These are phyloP conservation scores for Lacerta viridis DNA, from an alignment of 2,797 vertebrate species.

Conservation along the genomic window DNA sequence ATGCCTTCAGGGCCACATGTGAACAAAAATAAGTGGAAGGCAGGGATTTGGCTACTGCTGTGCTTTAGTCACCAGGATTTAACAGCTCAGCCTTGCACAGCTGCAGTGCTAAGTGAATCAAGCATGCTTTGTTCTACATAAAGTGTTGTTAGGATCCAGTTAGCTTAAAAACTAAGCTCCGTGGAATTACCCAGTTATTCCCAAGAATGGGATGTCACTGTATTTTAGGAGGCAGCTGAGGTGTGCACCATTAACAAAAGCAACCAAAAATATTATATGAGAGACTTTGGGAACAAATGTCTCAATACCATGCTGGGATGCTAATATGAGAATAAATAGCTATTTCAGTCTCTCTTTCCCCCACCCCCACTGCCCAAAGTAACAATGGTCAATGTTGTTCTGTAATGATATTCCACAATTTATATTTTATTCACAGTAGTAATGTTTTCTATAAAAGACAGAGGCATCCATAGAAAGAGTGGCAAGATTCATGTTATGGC, in stretches of 20 bases:
- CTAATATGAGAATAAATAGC: not conserved
- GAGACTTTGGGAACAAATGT: not conserved
- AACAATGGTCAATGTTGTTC: no score
- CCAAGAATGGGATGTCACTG: not conserved
- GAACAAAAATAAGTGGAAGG: not conserved
- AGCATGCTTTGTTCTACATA: not conserved
- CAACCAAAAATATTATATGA: not conserved
- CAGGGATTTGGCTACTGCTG: not conserved
- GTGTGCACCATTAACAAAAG: not conserved
- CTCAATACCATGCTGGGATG: not conserved
- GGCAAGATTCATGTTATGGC: not conserved
- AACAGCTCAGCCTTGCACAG: not conserved
- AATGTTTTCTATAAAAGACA: not conserved
- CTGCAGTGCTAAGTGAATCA: not conserved
- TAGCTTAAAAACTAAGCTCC: not conserved
- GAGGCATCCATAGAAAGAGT: not conserved
- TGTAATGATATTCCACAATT: not conserved
- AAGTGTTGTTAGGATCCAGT: not conserved
- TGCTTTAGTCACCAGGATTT: fast-evolving
- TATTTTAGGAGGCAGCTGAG: not conserved
- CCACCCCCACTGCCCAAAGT: no score
- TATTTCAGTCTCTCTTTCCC: not conserved
- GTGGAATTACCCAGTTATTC: not conserved
- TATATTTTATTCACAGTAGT: not conserved
- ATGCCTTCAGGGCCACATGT: not conserved